Evolutionary conservation across 2,888 invertebrate species (phyloP), one percentile per base, ranked within the genome.

Genomic region (Philonicus albiceps): DNA sequence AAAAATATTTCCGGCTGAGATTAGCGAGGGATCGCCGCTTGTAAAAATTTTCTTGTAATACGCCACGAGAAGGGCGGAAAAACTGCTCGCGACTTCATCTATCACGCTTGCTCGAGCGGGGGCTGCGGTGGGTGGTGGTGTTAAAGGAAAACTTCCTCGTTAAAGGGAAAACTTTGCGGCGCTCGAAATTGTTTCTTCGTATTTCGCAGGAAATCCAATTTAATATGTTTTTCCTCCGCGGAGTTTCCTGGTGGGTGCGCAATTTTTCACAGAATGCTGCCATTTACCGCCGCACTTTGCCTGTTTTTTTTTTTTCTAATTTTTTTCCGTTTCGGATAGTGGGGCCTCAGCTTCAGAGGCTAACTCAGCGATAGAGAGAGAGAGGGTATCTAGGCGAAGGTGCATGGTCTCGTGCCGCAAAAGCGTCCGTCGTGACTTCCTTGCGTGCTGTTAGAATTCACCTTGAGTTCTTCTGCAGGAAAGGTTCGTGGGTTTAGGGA

Each of bases 191-290:
- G 75, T 34, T 34, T 19, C 34, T 75, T 75, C 19, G 75, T 37
- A 75, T 75, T 75, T 75, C 37, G 75, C 34, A 75, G 75, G 34
- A 75, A 75, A 31, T 75, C 75, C 75, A 75, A 75, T 75, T 75
- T 75, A 75, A 75, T 75, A 37, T 75, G 75, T 75, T 75, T 37
- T 37, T 75, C 34, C 37, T 75, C 34, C 37, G 30, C 30, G 11
- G 22, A 31, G 19, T 37, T 75, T 75, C n/a, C 75, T 37, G 75
- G n/a, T 16, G 75, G 37, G 30, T 34, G 34, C n/a, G 37, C 34
- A 75, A 75, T 75, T 75, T 37, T 37, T 75, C 75, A 75, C 75
- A 75, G 75, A 75, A 31, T 75, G 75, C 34, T 31, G 16, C 75
- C 75, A 75, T 31, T 75, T 75, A 16, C n/a, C 75, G 34, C 75